These are phyloP conservation scores for Glareola pratincola DNA, from an alignment of 2,113 vertebrate species.

Conservation along the genomic window DNA sequence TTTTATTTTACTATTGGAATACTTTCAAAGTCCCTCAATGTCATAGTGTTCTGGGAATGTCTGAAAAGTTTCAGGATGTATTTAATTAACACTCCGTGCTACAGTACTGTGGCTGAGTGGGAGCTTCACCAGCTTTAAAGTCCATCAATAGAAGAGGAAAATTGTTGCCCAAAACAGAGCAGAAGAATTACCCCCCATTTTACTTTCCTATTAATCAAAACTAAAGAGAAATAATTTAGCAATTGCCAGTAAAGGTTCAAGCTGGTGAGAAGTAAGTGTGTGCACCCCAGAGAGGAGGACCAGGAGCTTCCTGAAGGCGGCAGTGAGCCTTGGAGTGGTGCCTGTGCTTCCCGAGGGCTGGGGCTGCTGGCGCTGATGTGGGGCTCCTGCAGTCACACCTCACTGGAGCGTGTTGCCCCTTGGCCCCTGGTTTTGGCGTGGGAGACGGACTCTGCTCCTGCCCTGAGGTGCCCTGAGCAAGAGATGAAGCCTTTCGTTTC, in stretches of 20 bases:
- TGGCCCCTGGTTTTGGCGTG: neutral
- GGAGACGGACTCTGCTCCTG: neutral
- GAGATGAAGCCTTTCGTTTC: neutral
- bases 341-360: neutral
- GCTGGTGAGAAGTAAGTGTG: too few relatives aligned
- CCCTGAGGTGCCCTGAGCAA: neutral
- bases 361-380: neutral
- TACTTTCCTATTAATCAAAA: neutral
- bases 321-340: fast-evolving
- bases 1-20: too few relatives aligned
- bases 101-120: neutral
- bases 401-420: neutral
- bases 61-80: neutral
- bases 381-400: neutral
- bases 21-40: neutral
- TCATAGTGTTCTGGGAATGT: neutral
- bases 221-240: neutral
- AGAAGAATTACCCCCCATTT: neutral
- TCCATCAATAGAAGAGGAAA: neutral
- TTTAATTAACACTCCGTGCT: neutral
- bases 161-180: neutral
- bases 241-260: neutral
- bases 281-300: neutral
- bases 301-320: neutral
- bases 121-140: neutral